Evolutionary conservation across 2,888 invertebrate genomes (phyloP), one percentile per base, ranked within the genome.

Genomic region (Himalopsyche tibetana): DNA sequence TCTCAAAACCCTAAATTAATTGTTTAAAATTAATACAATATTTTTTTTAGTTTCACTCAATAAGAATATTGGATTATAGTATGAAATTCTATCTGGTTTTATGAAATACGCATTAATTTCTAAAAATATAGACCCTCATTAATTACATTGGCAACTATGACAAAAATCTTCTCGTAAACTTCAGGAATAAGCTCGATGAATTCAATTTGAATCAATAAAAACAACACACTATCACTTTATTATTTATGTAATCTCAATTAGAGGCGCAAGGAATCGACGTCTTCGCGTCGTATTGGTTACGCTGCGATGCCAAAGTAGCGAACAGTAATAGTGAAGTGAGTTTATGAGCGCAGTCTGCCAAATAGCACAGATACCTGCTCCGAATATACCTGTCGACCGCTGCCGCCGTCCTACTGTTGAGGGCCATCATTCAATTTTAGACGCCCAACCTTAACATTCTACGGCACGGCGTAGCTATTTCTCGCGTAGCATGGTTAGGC

Each of bases 281-380:
- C 56, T 11, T n/a, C 38, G 6, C 79, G 36, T 40, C 80, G 80
- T 0, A 17, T 36, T 17, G 15, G 80, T 42, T 40, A 40, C 28
- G 40, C 36, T 42, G 80, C 9, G 79, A 17, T 9, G 79, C 40
- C 11, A 79, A 79, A 38, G 38, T 4, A 56, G n/a, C 56, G 56
- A 51, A 51, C 51, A 0, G 51, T 51, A 3, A 8, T 51, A 51
- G 12, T 51, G 51, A 51, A 51, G 63, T 19, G n/a, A 63, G 63
- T 63, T 63, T 63, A 63, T 19, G 11, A 63, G 36, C 80, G 5
- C 17, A 42, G 45, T 17, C 81, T 42, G 85, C 86, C 86, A 86
- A 86, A 80, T 86, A n/a, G 38, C 56, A 51, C 40, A 55, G 69
- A 86, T 83, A 81, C 83, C 83, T 86, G 83, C 19, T 79, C 86